Conservation (phyloP, 2,797 vertebrate species). For the Trachurus trachurus region DNA sequence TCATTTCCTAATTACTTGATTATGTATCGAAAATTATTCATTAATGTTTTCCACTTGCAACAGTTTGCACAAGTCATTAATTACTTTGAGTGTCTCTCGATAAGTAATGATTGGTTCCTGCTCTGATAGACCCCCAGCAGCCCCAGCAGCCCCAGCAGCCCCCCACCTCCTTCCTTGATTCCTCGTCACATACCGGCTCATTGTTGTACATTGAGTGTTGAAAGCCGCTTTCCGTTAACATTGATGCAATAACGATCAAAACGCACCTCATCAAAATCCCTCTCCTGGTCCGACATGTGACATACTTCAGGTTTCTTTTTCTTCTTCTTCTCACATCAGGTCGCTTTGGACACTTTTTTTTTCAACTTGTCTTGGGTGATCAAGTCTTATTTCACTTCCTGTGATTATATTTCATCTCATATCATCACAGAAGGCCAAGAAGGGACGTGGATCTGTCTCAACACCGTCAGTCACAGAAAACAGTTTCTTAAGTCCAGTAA, state of each 20-base stretch:
- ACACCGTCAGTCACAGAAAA: not conserved
- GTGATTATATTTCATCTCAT: too few relatives aligned
- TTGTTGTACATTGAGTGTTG: conserved; percentile 61
- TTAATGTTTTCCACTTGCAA: conserved; percentile 86
- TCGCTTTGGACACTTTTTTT: conserved; percentile 1
- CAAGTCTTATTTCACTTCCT: conserved; percentile 8
- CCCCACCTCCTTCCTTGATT: conserved; percentile 40
- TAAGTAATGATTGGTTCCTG: conserved; percentile 83
- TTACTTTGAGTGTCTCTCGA: conserved; percentile 84
- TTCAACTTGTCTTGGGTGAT: conserved; percentile 6
- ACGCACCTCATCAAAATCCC: conserved; percentile 32
- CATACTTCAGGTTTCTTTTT: conserved; percentile 22
- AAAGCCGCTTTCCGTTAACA: conserved; percentile 52
- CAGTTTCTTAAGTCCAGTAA: too few relatives aligned
- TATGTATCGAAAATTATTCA: conserved; percentile 88
- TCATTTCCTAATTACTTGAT: conserved; percentile 89
- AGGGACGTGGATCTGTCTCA: not conserved
- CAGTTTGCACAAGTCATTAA: conserved; percentile 86
- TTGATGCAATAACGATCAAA: conserved; percentile 50
- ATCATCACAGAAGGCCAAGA: not conserved
- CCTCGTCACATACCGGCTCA: conserved; percentile 57
- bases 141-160: conserved; percentile 26
- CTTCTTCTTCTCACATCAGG: conserved; percentile 28
- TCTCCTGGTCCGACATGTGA: conserved; percentile 37
- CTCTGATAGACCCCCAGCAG: conserved; percentile 69